Evolutionary conservation across 2,113 vertebrate genomes (phyloP).

Genomic region (Leptosomus discolor): DNA sequence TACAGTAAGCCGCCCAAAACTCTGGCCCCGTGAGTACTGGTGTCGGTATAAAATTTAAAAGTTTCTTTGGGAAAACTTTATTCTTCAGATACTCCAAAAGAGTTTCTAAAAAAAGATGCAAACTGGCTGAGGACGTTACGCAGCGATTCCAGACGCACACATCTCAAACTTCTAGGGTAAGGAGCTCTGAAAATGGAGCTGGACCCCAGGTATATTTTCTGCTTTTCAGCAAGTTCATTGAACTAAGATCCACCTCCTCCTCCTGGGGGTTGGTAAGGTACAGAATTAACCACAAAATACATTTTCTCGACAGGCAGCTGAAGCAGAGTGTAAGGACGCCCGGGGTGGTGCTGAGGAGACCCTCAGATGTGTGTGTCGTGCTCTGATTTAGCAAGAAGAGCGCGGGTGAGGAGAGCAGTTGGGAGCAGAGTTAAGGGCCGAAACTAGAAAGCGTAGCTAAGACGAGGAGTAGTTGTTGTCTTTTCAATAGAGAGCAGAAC

Average conservation of each 20-base stretch:
- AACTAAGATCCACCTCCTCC: neutral
- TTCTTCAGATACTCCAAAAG: neutral
- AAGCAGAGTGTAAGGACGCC: neutral
- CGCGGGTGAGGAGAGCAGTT: neutral
- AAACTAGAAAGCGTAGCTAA: neutral
- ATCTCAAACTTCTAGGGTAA: neutral
- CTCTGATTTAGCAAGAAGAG: neutral
- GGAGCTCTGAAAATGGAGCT: neutral
- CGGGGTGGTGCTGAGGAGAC: neutral
- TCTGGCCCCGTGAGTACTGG: fast-evolving
- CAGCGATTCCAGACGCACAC: neutral
- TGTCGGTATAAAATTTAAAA: neutral
- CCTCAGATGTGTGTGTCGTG: neutral
- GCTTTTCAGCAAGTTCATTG: neutral
- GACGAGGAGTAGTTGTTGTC: neutral
- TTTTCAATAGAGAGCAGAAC: neutral
- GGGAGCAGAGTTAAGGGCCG: neutral
- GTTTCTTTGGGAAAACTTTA: neutral
- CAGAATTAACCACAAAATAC: neutral
- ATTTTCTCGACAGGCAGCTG: neutral
- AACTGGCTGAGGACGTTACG: neutral
- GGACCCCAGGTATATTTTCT: neutral
- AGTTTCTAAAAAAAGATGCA: neutral
- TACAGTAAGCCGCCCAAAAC: neutral
- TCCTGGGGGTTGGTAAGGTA: neutral